These are phyloP conservation scores for Moxostoma hubbsi DNA, from an alignment of 2,797 vertebrate species.

Conservation along the genomic window DNA sequence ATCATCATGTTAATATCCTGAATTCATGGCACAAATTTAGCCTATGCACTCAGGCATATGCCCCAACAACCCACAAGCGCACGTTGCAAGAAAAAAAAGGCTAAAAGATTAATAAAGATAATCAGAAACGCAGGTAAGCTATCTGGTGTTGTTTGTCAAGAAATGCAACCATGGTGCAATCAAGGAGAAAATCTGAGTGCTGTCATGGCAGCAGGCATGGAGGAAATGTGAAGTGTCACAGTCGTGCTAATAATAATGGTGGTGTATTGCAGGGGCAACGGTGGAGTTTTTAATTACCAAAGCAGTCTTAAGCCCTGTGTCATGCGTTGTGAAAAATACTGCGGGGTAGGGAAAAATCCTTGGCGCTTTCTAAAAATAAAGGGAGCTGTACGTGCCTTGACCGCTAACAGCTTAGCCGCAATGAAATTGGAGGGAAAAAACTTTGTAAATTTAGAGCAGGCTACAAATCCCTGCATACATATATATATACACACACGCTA, in stretches of 20 bases:
- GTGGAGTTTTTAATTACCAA: constrained; percentile 73
- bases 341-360: constrained; percentile 61
- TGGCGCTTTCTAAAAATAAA: constrained; percentile 81
- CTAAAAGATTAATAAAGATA: constrained; percentile 14
- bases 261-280: constrained; percentile 58
- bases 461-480: constrained; percentile 52
- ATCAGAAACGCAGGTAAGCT: background rate
- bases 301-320: constrained; percentile 61
- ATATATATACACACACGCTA: no score
- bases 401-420: constrained; percentile 78
- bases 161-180: constrained; percentile 28
- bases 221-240: constrained; percentile 44
- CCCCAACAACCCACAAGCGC: background rate
- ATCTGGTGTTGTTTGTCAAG: background rate
- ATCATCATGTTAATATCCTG: background rate
- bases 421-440: constrained; percentile 72
- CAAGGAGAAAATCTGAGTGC: constrained; percentile 14
- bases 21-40: background rate
- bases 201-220: constrained; percentile 24
- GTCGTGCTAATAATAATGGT: constrained; percentile 63
- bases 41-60: background rate
- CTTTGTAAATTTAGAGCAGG: constrained; percentile 41
- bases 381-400: constrained; percentile 74
- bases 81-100: background rate
- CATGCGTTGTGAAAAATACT: constrained; percentile 62